Evolutionary conservation across 2,888 invertebrate species (phyloP).

Genomic region (Coremacera marginata): DNA sequence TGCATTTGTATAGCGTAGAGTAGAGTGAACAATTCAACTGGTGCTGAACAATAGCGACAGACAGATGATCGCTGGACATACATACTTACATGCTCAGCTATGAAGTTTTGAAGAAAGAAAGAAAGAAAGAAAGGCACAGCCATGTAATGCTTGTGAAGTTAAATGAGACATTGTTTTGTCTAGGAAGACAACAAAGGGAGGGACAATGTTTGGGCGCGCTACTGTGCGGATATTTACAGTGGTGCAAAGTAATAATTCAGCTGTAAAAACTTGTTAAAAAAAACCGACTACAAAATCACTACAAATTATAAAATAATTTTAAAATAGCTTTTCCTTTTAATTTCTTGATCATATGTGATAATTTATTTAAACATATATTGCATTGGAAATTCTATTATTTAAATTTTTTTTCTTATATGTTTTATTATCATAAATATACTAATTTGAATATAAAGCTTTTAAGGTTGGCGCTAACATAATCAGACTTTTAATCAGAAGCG

Average conservation of each 20-base stretch:
- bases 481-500: no score
- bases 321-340: no score
- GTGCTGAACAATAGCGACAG: conserved; percentile 6
- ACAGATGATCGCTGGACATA: neutral
- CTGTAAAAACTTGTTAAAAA: neutral
- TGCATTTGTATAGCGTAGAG: conserved; percentile 19
- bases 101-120: neutral
- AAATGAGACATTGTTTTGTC: neutral
- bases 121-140: neutral
- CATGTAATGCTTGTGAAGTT: neutral
- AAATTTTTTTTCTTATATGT: no score
- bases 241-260: no score
- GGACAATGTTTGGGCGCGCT: neutral
- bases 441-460: no score
- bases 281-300: no score
- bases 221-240: neutral
- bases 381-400: no score
- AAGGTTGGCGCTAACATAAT: no score
- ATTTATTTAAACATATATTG: no score
- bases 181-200: neutral
- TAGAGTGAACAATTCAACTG: neutral
- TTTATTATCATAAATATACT: no score
- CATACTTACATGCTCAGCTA: neutral
- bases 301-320: no score
- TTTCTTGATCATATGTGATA: no score